Percentiles rank a stretch among this genome's conserved stretches.
Evolutionary conservation across 1,140 invertebrate species (phyloP).

Genomic region (Meloidogyne floridensis): DNA sequence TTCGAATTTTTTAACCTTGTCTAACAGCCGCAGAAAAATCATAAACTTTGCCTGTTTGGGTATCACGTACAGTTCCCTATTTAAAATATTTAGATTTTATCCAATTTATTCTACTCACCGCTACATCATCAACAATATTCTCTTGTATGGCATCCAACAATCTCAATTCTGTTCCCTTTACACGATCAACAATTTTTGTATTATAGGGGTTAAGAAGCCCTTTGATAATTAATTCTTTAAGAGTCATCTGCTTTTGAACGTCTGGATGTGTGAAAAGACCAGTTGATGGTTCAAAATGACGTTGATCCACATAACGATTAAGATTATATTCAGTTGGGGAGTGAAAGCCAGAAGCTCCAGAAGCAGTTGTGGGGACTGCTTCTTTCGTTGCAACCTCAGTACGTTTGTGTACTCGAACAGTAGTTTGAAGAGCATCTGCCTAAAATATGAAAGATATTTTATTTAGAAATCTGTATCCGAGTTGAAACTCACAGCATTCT

Average conservation of each 20-base stretch:
- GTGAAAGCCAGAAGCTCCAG: background rate
- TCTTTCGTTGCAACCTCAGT: conserved; percentile 45
- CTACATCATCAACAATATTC: conserved; percentile 79
- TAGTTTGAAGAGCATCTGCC: conserved; percentile 75
- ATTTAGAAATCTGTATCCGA: background rate
- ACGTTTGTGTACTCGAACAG: conserved; percentile 58
- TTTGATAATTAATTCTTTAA: conserved; percentile 57
- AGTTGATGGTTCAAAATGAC: conserved; percentile 36
- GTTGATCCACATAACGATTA: conserved; percentile 35
- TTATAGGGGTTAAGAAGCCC: conserved; percentile 53
- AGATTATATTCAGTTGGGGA: conserved; percentile 37
- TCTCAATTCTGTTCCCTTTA: conserved; percentile 77
- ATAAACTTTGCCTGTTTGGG: conserved; percentile 70
- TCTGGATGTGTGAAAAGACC: conserved; percentile 48
- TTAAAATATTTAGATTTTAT: background rate
- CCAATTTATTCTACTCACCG: background rate
- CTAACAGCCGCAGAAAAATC: conserved; percentile 38
- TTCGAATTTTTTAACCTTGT: conserved; percentile 25
- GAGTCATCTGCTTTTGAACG: conserved; percentile 45
- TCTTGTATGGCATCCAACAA: conserved; percentile 79
- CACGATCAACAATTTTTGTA: conserved; percentile 74
- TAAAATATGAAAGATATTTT: background rate
- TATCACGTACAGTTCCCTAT: conserved; percentile 73
- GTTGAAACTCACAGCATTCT: conserved; percentile 62
- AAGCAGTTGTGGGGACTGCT: conserved; percentile 33